Percentiles rank a stretch among this genome's conserved stretches.
phyloP scores from a whole-genome alignment of 1,140 invertebrate genomes.

The Episyrphus balteatus region DNA sequence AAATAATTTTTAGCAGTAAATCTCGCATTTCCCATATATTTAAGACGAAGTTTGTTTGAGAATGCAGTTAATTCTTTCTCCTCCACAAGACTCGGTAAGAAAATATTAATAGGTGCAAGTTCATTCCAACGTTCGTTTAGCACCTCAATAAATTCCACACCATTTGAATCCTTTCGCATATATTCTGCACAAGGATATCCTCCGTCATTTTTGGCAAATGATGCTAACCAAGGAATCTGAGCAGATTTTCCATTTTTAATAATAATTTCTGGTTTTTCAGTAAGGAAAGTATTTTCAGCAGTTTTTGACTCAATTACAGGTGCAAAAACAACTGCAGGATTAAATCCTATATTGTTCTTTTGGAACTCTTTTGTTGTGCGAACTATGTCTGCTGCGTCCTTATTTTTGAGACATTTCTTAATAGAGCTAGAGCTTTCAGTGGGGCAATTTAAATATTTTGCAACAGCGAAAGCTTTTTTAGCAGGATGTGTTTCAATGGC shows the following conservation, averaged over 20 bases:
- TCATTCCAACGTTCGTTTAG: slow-evolving; percentile 18
- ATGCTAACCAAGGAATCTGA: slow-evolving; percentile 42
- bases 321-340: slow-evolving; percentile 48
- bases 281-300: slow-evolving; percentile 38
- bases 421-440: no score
- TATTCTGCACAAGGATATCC: slow-evolving; percentile 40
- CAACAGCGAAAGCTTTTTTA: slow-evolving; percentile 27
- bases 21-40: no score
- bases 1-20: slow-evolving; percentile 9
- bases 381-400: no score
- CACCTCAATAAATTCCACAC: slow-evolving; percentile 5
- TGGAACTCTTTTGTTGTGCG: slow-evolving; percentile 41
- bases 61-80: no score
- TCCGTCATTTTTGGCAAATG: slow-evolving; percentile 42
- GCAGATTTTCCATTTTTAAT: slow-evolving; percentile 38
- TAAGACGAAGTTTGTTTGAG: no score
- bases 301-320: slow-evolving; percentile 39
- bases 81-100: no score
- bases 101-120: slow-evolving; percentile 6
- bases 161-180: background rate
- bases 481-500: slow-evolving; percentile 41
- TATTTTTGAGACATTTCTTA: no score
- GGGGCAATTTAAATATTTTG: slow-evolving; percentile 6
- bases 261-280: slow-evolving; percentile 38
- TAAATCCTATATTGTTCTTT: slow-evolving; percentile 39